A percentile compares a stretch with the other conserved stretches of the same genome.
phyloP scores from a whole-genome alignment of 2,797 vertebrate species.

The Anomalospiza imberbis region DNA sequence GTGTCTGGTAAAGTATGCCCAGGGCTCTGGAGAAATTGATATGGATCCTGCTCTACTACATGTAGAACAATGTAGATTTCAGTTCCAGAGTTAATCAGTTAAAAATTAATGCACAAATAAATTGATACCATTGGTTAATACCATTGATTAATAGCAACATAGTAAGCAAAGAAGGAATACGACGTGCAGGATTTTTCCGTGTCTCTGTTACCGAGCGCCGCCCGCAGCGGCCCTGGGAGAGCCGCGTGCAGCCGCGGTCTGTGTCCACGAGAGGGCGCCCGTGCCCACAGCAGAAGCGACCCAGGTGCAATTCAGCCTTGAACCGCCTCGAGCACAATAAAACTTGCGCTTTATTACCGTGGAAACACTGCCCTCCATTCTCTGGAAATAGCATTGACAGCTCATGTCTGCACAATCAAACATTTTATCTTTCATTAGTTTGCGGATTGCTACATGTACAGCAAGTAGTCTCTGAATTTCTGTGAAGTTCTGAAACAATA shows the following conservation, averaged over 20 bases:
- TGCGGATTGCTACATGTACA: not conserved
- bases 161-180: not conserved
- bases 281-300: not conserved
- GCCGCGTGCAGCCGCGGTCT: not conserved
- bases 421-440: not conserved
- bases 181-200: not conserved
- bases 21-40: not conserved
- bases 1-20: not conserved
- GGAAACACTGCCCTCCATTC: not conserved
- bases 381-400: not conserved
- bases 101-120: not conserved
- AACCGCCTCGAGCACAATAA: too few species aligned
- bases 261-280: constrained; percentile 3
- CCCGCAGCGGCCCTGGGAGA: not conserved
- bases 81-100: not conserved
- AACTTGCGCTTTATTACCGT: not conserved
- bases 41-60: not conserved
- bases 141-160: not conserved
- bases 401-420: not conserved
- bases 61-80: not conserved
- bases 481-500: not conserved
- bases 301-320: not conserved
- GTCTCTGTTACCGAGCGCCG: not conserved
- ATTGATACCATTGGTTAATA: not conserved
- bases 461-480: not conserved